A percentile compares a stretch with the other conserved stretches of the same genome.
phyloP scores from a whole-genome alignment of 2,797 vertebrate species.

The Microcaecilia unicolor region DNA sequence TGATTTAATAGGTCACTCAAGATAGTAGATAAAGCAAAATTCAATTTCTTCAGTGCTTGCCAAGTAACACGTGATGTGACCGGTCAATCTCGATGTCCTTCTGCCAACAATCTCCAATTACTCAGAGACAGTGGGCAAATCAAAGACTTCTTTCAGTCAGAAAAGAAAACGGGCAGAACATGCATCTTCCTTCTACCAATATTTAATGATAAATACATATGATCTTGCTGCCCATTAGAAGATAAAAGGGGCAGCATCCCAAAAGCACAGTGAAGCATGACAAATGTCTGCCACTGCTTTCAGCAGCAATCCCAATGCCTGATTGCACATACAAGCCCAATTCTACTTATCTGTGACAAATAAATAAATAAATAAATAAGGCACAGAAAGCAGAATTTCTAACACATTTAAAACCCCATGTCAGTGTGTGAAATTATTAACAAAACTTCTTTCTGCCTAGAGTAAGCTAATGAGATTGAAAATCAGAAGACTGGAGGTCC shows the following conservation, averaged over 20 bases:
- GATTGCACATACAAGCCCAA: slow-evolving; percentile 25
- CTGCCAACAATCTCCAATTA: slow-evolving; percentile 35
- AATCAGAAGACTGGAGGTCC: not conserved
- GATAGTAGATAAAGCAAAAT: slow-evolving; percentile 38
- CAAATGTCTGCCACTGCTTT: slow-evolving; percentile 21
- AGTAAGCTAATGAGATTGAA: not conserved
- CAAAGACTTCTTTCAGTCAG: slow-evolving; percentile 26
- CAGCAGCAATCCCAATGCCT: slow-evolving; percentile 23
- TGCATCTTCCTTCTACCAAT: slow-evolving; percentile 36
- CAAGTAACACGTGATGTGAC: slow-evolving; percentile 27
- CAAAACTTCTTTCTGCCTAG: slow-evolving; percentile 16
- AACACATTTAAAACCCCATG: slow-evolving; percentile 26
- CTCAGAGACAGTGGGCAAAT: slow-evolving; percentile 36
- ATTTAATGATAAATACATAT: slow-evolving; percentile 67
- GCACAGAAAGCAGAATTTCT: slow-evolving; percentile 11
- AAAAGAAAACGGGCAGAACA: slow-evolving; percentile 38
- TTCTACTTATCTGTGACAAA: slow-evolving; percentile 18
- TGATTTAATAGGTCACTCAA: slow-evolving; percentile 42
- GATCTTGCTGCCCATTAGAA: slow-evolving; percentile 66
- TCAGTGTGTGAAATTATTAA: slow-evolving; percentile 23
- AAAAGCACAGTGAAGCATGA: slow-evolving; percentile 49
- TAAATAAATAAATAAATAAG: slow-evolving; percentile 10
- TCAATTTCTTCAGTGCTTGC: slow-evolving; percentile 34
- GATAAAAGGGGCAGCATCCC: slow-evolving; percentile 32
- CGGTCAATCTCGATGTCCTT: slow-evolving; percentile 34